Conservation (phyloP, 2,888 invertebrate species). For the Melinaea menophilus region DNA sequence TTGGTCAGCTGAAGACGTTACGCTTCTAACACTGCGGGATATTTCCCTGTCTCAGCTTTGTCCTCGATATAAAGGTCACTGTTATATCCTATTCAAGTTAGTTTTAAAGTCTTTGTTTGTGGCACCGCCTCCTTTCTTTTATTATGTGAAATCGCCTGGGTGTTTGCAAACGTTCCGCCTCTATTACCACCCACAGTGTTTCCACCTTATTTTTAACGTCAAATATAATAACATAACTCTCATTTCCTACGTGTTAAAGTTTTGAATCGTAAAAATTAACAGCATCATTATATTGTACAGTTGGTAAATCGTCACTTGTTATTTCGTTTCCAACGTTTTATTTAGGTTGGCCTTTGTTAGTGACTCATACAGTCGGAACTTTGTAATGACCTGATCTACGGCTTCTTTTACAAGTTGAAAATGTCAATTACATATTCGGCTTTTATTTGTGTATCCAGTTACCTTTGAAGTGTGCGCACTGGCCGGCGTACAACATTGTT, state of each 20-base stretch:
- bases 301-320: conserved; percentile 52
- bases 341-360: conserved; percentile 57
- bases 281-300: conserved; percentile 32
- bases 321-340: conserved; percentile 52
- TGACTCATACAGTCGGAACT: conserved; percentile 59
- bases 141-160: conserved; percentile 46
- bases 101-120: conserved; percentile 55
- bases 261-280: conserved; percentile 29
- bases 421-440: conserved; percentile 49
- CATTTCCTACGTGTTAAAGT: conserved; percentile 29
- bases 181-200: conserved; percentile 62
- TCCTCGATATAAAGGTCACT: conserved; percentile 62
- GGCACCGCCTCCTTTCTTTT: conserved; percentile 56
- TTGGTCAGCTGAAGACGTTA: conserved; percentile 67
- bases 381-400: conserved; percentile 52
- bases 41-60: conserved; percentile 59
- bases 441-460: conserved; percentile 33
- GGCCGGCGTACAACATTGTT: conserved; percentile 32
- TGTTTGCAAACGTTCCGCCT: conserved; percentile 73
- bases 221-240: conserved; percentile 17
- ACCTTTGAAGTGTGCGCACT: conserved; percentile 42
- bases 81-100: conserved; percentile 51
- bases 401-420: conserved; percentile 44
- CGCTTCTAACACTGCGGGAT: conserved; percentile 56
- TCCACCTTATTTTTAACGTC: conserved; percentile 33